A percentile compares a stretch with the other conserved stretches of the same genome.
These are phyloP conservation scores for Crematogaster levior DNA, from an alignment of 2,888 invertebrate genomes.

Conservation along the genomic window DNA sequence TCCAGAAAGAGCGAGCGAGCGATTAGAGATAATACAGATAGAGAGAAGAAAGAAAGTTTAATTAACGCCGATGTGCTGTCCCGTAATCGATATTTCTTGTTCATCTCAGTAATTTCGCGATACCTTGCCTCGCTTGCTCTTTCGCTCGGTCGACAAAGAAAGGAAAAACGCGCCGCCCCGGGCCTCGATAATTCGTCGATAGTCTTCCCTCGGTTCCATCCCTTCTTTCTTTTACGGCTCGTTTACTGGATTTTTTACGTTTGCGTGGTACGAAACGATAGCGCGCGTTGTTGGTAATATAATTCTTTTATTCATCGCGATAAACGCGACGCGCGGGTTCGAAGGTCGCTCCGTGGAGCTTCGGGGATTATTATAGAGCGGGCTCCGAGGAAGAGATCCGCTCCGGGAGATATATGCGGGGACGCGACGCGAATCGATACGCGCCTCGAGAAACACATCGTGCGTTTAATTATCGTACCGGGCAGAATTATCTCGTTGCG, in stretches of 20 bases:
- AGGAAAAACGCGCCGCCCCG: background rate
- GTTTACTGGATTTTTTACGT: conserved; percentile 9
- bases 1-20: background rate
- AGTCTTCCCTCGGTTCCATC: background rate
- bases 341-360: conserved; percentile 28
- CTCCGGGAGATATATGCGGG: conserved; percentile 2
- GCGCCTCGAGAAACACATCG: conserved; percentile 41
- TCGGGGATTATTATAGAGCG: conserved; percentile 37
- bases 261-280: conserved; percentile 4
- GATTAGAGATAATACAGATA: conserved; percentile 30
- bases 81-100: conserved; percentile 37
- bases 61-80: conserved; percentile 24
- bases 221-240: background rate
- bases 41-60: conserved; percentile 32
- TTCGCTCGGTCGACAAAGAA: background rate
- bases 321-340: conserved; percentile 29
- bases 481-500: conserved; percentile 32
- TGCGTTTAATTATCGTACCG: conserved; percentile 47
- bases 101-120: conserved; percentile 17
- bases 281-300: conserved; percentile 6
- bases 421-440: conserved; percentile 37
- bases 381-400: background rate
- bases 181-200: conserved; percentile 12
- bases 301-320: conserved; percentile 40
- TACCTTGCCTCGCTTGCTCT: background rate